Evolutionary conservation across 2,888 invertebrate genomes (phyloP), one percentile per base, ranked within the genome.

Genomic region (Diaprepes abbreviatus): DNA sequence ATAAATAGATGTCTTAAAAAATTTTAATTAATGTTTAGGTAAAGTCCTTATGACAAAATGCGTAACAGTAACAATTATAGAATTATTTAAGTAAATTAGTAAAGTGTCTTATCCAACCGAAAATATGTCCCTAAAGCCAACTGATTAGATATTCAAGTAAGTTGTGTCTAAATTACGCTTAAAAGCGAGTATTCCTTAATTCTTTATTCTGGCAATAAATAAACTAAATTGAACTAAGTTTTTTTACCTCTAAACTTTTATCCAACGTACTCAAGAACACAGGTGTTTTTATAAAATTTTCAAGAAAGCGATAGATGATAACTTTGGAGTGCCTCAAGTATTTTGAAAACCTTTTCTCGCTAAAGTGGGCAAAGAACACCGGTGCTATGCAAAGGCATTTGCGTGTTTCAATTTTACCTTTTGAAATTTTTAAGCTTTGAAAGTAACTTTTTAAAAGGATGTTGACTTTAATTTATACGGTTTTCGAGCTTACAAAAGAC

Each of bases 241-340:
- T 50, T 38, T 19, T 50, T 50, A 50, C 28, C 48, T 50, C 31
- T 28, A 24, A 57, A 57, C n/a, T 57, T 57, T 57, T 57, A 57
- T 38, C 38, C 57, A 3, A 40, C 38, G 16, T 57, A 28, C 57
- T 57, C 14, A 28, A 38, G 40, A 40, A 10, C 57, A 38, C 59
- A 59, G 59, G 59, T 59, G 59, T 59, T 59, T 58, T 59, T 36
- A 59, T 43, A 43, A 45, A 59, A 59, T 38, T 59, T 59, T 43
- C 31, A 58, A 59, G 43, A 43, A 43, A 59, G 59, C 31, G 43
- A 40, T 43, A 43, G 59, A 59, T 59, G 59, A 43, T 59, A 59
- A 43, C 59, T 36, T 59, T 59, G 24, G n/a, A 58, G 40, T 14
- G 40, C 5, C 45, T 40, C 19, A 59, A 59, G 59, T 59, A 16